Evolutionary conservation across 2,888 invertebrate genomes (phyloP).

Genomic region (Drosophila algonquin): DNA sequence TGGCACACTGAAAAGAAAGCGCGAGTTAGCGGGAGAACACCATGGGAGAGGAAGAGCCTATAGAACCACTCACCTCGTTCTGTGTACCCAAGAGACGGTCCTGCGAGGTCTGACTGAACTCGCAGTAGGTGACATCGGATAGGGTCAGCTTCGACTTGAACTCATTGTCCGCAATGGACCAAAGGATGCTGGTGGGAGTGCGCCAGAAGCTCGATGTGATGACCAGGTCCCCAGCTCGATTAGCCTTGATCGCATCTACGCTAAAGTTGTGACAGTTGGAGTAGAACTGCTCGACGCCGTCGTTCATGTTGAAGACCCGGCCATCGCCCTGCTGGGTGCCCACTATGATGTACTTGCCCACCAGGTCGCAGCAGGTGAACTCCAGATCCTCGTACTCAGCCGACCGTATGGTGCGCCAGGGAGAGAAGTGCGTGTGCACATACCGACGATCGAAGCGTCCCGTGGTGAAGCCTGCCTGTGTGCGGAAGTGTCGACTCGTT

Average conservation of each 20-base stretch:
- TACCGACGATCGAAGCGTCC: slow-evolving; percentile 90
- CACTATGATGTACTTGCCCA: slow-evolving; percentile 87
- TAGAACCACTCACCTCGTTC: slow-evolving; percentile 85
- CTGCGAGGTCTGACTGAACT: slow-evolving; percentile 94
- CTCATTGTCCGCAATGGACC: slow-evolving; percentile 82
- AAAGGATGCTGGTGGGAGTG: slow-evolving; percentile 87
- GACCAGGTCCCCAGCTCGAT: slow-evolving; percentile 90
- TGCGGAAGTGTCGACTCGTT: slow-evolving; percentile 86
- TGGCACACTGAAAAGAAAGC: slow-evolving; percentile 71
- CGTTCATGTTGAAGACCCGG: slow-evolving; percentile 93
- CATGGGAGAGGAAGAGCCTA: background rate
- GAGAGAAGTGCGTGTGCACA: slow-evolving; percentile 92
- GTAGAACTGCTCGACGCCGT: slow-evolving; percentile 91
- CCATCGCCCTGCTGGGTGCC: slow-evolving; percentile 97
- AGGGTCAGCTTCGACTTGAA: slow-evolving; percentile 87
- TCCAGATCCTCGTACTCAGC: slow-evolving; percentile 88
- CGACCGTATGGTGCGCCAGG: slow-evolving; percentile 88
- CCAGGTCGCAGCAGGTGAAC: slow-evolving; percentile 90
- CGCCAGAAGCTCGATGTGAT: slow-evolving; percentile 95
- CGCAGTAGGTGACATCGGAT: slow-evolving; percentile 94
- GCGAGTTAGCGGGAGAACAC: background rate
- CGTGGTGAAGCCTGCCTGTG: slow-evolving; percentile 86
- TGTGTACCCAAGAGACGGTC: slow-evolving; percentile 96
- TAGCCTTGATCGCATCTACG: slow-evolving; percentile 91
- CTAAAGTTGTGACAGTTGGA: slow-evolving; percentile 94